Evolutionary conservation across 53 echinoderm and acorn worm species (phyloP).

Genomic region (Paelopatides confundens): DNA sequence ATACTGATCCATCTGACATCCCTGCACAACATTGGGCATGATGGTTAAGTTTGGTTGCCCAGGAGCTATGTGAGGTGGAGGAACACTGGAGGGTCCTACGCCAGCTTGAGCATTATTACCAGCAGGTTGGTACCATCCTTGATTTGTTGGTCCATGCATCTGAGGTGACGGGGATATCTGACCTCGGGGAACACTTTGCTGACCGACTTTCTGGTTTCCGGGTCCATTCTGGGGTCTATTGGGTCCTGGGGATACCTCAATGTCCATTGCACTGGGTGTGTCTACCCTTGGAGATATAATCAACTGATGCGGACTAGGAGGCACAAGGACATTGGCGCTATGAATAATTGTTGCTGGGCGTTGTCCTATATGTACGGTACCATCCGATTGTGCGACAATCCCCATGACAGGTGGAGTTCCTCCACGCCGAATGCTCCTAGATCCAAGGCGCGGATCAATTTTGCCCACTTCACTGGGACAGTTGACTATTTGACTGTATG

Average conservation of each 20-base stretch:
- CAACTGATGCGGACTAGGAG: slow-evolving; percentile 1
- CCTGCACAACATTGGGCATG: neutral
- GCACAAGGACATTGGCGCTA: neutral
- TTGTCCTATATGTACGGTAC: slow-evolving; percentile 1
- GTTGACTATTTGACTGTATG: slow-evolving; percentile 68
- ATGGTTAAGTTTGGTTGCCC: neutral
- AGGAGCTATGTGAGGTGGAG: neutral
- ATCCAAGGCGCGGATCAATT: slow-evolving; percentile 10
- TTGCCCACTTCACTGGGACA: slow-evolving; percentile 48
- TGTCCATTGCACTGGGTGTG: neutral
- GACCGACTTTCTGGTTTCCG: slow-evolving; percentile 21
- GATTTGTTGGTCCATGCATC: slow-evolving; percentile 4
- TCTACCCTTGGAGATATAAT: neutral
- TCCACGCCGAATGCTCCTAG: neutral
- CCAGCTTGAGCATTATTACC: neutral
- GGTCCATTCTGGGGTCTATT: neutral
- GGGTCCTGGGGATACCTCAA: neutral
- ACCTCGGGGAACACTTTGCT: neutral
- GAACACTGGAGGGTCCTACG: neutral
- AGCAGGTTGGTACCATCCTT: slow-evolving; percentile 13
- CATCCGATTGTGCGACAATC: neutral
- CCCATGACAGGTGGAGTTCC: neutral
- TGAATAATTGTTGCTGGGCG: neutral
- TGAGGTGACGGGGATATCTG: neutral
- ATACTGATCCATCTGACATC: slow-evolving; percentile 4